Base-by-base conservation (phyloP, 2,797 vertebrate species). In the Hyperoplus lanceolatus region DNA sequence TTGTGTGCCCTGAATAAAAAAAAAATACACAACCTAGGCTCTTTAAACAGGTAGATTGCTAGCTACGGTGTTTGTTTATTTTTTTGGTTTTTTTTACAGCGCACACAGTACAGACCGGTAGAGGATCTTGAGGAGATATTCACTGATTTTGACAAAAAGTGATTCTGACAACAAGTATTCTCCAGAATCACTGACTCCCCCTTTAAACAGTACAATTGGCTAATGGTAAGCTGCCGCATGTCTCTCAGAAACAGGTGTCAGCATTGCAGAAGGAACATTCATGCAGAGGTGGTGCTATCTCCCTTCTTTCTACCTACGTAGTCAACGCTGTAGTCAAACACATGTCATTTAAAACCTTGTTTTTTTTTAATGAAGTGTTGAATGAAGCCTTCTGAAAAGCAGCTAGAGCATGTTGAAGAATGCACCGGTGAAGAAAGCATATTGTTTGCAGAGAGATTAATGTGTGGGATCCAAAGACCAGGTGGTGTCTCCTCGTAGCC, bases 391-490 rank as follows among this genome's bases (percentile, higher is more conserved):
- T n/a, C n/a, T 4, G 21, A 79, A 80, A 74, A 77, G 80, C 73
- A 77, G 74, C 75, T 68, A 50, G 58, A 2, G 70, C 85, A 50
- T 73, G 82, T 63, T 56, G 39, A 74, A 81, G 82, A 86, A 87
- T 81, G 72, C 68, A 48, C 64, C 73, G 77, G 12, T 63, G 55
- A 72, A 29, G 66, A 29, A 83, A 53, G 55, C 49, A 1, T 50
- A 73, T 75, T 75, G 86, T 85, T 71, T 48, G 66, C 15, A 38
- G 68, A 70, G 58, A 67, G 70, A 70, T 81, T 70, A 1, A 58
- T 14, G 0, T 75, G 57, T 14, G 0, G 73, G 57, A 79, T 83
- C 84, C 74, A 6, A 84, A 49, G 48, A 84, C 84, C 87, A 90
- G 81, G 83, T 89, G 82, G 79, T 8, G 10, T 69, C 66, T 53